Conservation (phyloP, 1,140 invertebrate genomes). For the Leptinotarsa defecta region DNA sequence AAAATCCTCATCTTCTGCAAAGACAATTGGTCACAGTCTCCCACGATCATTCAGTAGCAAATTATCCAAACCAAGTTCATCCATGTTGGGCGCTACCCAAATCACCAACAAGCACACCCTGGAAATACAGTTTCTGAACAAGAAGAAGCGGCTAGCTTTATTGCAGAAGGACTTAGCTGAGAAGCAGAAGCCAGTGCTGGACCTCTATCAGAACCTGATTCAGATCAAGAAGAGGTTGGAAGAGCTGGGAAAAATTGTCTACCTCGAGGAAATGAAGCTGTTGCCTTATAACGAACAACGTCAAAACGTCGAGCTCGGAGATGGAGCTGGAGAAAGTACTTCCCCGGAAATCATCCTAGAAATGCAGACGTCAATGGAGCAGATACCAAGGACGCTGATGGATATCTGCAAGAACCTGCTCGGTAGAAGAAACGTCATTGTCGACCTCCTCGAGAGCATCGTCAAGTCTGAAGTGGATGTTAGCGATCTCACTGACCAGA, state of each 20-base stretch:
- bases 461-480: conserved; percentile 39
- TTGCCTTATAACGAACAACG: conserved; percentile 8
- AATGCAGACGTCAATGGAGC: conserved; percentile 45
- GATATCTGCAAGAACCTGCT: conserved; percentile 45
- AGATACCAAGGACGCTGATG: conserved; percentile 42
- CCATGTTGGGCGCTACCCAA: conserved; percentile 23
- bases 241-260: conserved; percentile 42
- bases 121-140: conserved; percentile 51
- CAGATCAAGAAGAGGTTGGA: conserved; percentile 50
- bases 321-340: conserved; percentile 37
- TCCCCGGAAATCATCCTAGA: conserved; percentile 37
- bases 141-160: conserved; percentile 45
- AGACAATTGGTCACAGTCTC: conserved; percentile 15
- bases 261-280: conserved; percentile 33
- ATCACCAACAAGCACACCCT: conserved; percentile 43
- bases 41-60: neutral
- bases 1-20: conserved; percentile 28
- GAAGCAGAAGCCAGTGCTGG: conserved; percentile 48
- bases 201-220: conserved; percentile 45
- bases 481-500: conserved; percentile 36
- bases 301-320: neutral
- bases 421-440: conserved; percentile 37
- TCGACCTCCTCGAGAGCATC: conserved; percentile 44
- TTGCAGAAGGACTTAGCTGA: conserved; percentile 47
- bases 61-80: conserved; percentile 34